These are phyloP conservation scores for Tipula confusa DNA, from an alignment of 2,888 invertebrate species.

Conservation along the genomic window DNA sequence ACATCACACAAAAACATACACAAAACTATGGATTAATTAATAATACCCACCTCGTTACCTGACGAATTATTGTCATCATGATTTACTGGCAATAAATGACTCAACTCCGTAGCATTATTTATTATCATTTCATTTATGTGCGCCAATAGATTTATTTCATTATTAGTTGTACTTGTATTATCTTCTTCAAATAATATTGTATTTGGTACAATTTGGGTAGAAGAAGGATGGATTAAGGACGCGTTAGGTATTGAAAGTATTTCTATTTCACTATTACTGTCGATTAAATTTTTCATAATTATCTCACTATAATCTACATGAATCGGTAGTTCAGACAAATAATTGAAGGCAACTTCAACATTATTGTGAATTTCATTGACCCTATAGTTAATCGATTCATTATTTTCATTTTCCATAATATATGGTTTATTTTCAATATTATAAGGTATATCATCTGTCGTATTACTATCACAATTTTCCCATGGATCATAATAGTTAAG, in stretches of 20 bases:
- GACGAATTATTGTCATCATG: neutral
- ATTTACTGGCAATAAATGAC: neutral
- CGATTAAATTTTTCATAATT: neutral
- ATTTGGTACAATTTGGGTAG: neutral
- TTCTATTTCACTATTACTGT: neutral
- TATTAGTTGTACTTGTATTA: neutral
- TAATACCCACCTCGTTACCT: neutral
- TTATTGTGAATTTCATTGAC: neutral
- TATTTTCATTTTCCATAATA: conserved; percentile 28
- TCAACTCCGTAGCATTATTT: neutral
- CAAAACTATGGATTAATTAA: neutral
- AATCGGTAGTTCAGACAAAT: neutral
- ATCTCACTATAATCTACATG: neutral
- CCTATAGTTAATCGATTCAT: neutral
- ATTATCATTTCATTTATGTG: neutral
- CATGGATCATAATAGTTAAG: conserved; percentile 61
- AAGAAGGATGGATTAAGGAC: neutral
- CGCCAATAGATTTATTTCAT: neutral
- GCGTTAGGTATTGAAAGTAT: neutral
- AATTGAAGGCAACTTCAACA: neutral
- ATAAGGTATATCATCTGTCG: conserved; percentile 27
- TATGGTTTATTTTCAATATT: neutral
- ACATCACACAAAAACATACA: neutral
- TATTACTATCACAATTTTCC: conserved; percentile 55
- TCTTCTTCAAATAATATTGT: neutral